Base-by-base conservation (phyloP, 1,140 invertebrate genomes). In the Arctopsyche grandis region DNA sequence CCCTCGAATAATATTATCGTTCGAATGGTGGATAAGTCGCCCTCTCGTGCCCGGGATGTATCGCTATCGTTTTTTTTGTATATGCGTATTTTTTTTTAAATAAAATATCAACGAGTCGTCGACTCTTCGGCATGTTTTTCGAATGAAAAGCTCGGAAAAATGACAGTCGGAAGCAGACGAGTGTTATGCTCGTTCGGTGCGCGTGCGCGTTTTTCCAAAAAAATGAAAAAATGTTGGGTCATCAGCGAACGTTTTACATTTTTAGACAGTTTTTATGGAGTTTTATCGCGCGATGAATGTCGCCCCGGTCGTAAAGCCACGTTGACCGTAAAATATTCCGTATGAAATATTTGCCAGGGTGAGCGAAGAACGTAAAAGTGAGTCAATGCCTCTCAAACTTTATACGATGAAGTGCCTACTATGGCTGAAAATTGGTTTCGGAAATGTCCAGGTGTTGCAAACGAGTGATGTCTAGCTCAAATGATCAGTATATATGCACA, bases 241-340 rank as follows among this genome's bases (percentile, higher is more conserved):
- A 74, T 74, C 70, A 74, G 38, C 19, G 70, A 19, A 3, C 38
- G 46, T 74, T 74, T 74, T 74, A 74, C 19, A 74, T 71, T 38
- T 38, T 71, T 71, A 71, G 69, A 71, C 69, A 21, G 29, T 70
- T 73, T 79, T 73, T 52, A 79, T 60, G 46, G 69, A 56, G 66
- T 73, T 79, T 74, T 75, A 69, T 79, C 60, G 73, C 66, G 78
- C 78, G 60, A 75, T 79, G 73, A 79, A 79, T 79, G 73, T 79
- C 78, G 58, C 63, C 24, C 19, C 19, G 56, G 46, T 75, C 78
- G 73, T 79, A 79, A 79, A 79, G 22, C 44, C 69, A 29, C 73
- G 73, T 56, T 79, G 78, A 69, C 73, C 78, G 78, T 79, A 79
- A 79, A 79, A 79, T 79, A 79, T 79, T 75, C 63, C 60, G 63